phyloP scores from a whole-genome alignment of 2,113 vertebrate genomes.

The Psophia crepitans region DNA sequence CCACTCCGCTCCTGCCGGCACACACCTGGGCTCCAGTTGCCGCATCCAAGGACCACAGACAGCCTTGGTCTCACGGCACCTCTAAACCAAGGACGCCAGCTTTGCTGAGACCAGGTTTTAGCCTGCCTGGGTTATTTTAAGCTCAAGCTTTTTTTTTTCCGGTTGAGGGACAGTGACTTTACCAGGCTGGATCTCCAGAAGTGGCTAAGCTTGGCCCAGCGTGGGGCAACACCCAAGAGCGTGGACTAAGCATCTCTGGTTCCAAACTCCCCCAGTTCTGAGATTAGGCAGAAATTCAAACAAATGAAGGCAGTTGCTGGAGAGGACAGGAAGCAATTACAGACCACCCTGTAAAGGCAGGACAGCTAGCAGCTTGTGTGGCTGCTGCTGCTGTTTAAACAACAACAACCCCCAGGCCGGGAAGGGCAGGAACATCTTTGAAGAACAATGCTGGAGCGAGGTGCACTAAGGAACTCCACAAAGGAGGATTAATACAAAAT shows the following conservation, averaged over 20 bases:
- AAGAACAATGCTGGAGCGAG: conserved; percentile 37
- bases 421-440: conserved; percentile 44
- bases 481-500: neutral
- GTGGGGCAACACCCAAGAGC: neutral
- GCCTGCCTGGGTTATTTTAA: neutral
- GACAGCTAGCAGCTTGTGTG: conserved; percentile 61
- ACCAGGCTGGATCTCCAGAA: conserved; percentile 2
- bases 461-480: neutral
- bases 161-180: neutral
- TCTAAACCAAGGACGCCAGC: neutral
- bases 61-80: neutral
- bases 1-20: neutral
- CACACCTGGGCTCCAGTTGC: conserved; percentile 19
- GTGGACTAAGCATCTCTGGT: neutral
- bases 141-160: neutral
- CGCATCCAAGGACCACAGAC: neutral
- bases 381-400: conserved; percentile 58
- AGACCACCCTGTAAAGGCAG: conserved; percentile 74
- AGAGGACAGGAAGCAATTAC: conserved; percentile 80
- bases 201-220: neutral
- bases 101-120: neutral
- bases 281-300: conserved; percentile 69
- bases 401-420: conserved; percentile 43
- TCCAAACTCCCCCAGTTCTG: conserved; percentile 23
- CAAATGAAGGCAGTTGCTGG: conserved; percentile 67